Base-by-base conservation (phyloP, 2,797 vertebrate species). In the Varecia variegata region DNA sequence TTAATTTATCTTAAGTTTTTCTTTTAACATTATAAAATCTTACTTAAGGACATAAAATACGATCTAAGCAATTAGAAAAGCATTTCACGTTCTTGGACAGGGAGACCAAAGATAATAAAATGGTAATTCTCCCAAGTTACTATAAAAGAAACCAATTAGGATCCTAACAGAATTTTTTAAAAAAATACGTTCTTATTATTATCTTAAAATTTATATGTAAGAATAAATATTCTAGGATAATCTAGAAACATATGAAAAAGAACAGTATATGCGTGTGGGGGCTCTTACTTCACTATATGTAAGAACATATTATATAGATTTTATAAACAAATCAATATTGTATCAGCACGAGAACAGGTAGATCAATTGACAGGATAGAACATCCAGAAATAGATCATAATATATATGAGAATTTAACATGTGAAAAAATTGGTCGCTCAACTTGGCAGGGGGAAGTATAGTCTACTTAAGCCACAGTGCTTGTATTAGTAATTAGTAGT, bases 201-300 rank as follows among this genome's bases (percentile, higher is more conserved):
- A 74, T 81, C 77, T 84, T 27, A 62, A 88, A 95, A 88, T 81
- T 60, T 30, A 58, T 74, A 82, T 35, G 7, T 67, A 56, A 80
- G 40, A 73, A 89, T 81, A 89, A 96, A 76, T 50, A 17, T 62
- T 71, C 79, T 89, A 92, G 30, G 83, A 86, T 90, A 88, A 91
- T 62, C 65, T 68, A 84, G 62, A 87, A 82, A 74, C 11, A 73
- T 73, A 73, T 73, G 18, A 74, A 92, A 92, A 71, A 89, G 60
- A 56, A 89, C 3, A 95, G 1, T 54, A 0, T 70, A 40, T 92
- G n/a, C n/a, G 40, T 90, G 18, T 84, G 71, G 32, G 21, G 25
- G 43, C 71, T 38, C 52, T 84, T 52, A 56, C 27, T 65, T 60
- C 81, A 93, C 40, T 52, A 65, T 86, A 71, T 65, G 56, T 60